A percentile compares a stretch with the other conserved stretches of the same genome.
Evolutionary conservation across 2,888 invertebrate genomes (phyloP).

Genomic region (Andrena haemorrhoa): DNA sequence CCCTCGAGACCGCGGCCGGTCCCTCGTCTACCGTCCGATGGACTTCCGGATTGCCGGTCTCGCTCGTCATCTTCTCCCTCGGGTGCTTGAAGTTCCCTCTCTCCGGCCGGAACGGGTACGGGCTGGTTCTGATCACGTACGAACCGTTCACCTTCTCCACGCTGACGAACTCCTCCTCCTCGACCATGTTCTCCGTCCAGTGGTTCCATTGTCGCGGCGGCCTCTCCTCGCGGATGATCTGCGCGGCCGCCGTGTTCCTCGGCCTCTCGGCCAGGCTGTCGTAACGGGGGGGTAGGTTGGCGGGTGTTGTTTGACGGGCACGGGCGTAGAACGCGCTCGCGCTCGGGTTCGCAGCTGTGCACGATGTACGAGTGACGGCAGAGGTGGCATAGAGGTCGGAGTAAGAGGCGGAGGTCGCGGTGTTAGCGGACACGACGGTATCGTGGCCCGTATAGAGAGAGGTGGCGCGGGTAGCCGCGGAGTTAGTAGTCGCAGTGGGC

Average conservation of each 20-base stretch:
- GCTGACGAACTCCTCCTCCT: conserved; percentile 81
- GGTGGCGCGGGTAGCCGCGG: conserved; percentile 21
- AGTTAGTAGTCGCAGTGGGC: conserved; percentile 35
- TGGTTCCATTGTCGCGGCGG: conserved; percentile 11
- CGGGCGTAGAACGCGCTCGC: conserved; percentile 59
- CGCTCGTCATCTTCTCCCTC: not conserved
- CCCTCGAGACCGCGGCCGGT: not conserved
- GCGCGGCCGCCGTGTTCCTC: not conserved
- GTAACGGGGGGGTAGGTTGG: conserved; percentile 50
- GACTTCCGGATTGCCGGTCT: not conserved
- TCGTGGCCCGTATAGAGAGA: conserved; percentile 26
- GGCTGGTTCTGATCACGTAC: conserved; percentile 80
- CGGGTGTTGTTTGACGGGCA: conserved; percentile 54
- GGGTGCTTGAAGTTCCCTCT: conserved; percentile 65
- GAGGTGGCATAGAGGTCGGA: conserved; percentile 11
- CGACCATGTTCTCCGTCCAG: conserved; percentile 33
- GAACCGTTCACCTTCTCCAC: conserved; percentile 76
- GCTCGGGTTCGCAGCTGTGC: not conserved
- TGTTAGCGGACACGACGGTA: conserved; percentile 28
- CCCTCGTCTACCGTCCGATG: not conserved
- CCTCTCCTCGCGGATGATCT: conserved; percentile 32
- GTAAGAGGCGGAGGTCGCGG: conserved; percentile 17
- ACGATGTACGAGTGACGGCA: not conserved
- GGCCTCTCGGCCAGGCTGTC: conserved; percentile 26
- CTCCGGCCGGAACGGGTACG: conserved; percentile 80